phyloP scores from a whole-genome alignment of 2,888 invertebrate species.

The Drosophila borborema region DNA sequence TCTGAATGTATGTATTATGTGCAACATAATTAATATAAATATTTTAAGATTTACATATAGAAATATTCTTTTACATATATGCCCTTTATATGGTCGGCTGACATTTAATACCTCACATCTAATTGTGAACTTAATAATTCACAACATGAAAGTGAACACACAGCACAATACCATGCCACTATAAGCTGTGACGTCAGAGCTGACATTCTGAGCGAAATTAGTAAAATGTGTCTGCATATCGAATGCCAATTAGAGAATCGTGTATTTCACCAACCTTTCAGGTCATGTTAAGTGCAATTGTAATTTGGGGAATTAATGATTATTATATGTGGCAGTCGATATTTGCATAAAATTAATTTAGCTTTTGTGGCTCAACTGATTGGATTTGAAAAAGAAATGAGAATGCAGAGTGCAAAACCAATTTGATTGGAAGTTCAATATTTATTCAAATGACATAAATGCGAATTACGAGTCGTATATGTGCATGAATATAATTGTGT shows the following conservation, averaged over 20 bases:
- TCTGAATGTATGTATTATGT: too few species aligned
- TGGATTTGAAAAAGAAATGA: neutral
- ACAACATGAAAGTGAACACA: neutral
- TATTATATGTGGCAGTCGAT: neutral
- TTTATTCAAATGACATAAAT: neutral
- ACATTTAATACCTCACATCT: neutral
- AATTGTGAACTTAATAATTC: neutral
- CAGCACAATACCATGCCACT: neutral
- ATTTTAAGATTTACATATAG: neutral
- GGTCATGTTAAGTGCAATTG: constrained; percentile 10
- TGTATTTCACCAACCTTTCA: neutral
- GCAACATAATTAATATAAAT: neutral
- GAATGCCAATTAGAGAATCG: constrained; percentile 14
- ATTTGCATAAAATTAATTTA: neutral
- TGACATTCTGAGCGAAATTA: neutral
- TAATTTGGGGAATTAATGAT: constrained; percentile 11
- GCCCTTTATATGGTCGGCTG: neutral
- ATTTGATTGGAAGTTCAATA: neutral
- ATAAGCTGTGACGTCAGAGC: constrained; percentile 26
- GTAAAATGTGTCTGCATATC: constrained; percentile 19
- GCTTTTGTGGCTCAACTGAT: neutral
- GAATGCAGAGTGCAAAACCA: neutral
- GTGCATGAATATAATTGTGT: neutral
- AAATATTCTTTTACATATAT: neutral
- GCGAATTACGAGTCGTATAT: neutral